Evolutionary conservation across 2,888 invertebrate species (phyloP).

Genomic region (Hypselothyrea guttata): DNA sequence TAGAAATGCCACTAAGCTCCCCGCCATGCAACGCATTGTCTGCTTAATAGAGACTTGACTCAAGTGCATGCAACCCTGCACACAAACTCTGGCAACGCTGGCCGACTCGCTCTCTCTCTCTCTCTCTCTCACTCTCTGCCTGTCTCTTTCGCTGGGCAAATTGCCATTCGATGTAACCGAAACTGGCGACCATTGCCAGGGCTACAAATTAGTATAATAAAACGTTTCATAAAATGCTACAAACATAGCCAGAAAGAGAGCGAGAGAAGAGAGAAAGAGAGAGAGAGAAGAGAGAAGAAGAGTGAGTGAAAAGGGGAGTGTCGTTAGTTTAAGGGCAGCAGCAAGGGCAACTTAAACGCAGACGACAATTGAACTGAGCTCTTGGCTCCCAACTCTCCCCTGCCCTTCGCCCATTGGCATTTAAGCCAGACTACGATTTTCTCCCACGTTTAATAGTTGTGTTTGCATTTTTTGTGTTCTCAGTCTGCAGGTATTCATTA

Average conservation of each 20-base stretch:
- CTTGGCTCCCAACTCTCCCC: slow-evolving; percentile 6
- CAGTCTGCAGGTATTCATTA: slow-evolving; percentile 51
- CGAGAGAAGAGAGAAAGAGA: neutral
- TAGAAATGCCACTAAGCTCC: slow-evolving; percentile 39
- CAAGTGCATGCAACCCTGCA: slow-evolving; percentile 42
- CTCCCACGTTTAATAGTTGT: slow-evolving; percentile 48
- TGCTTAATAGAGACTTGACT: slow-evolving; percentile 78
- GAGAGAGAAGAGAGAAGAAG: neutral
- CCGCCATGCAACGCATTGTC: slow-evolving; percentile 52
- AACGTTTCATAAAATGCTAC: slow-evolving; percentile 81
- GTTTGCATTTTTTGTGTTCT: slow-evolving; percentile 11
- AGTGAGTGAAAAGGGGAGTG: neutral
- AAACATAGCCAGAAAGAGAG: slow-evolving; percentile 16
- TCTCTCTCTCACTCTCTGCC: slow-evolving; percentile 32
- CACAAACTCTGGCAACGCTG: too few relatives aligned
- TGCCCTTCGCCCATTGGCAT: slow-evolving; percentile 12
- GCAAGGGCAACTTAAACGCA: neutral
- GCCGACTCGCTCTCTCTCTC: neutral
- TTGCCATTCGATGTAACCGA: slow-evolving; percentile 78
- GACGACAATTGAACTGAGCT: slow-evolving; percentile 14
- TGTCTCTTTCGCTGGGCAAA: slow-evolving; percentile 57
- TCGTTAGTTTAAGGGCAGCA: neutral
- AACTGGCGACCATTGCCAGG: slow-evolving; percentile 72
- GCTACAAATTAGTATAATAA: slow-evolving; percentile 82
- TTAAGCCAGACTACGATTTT: too few relatives aligned